Percentiles rank a stretch among this genome's conserved stretches.
phyloP scores from a whole-genome alignment of 2,888 invertebrate genomes.

The Sisyra terminalis region DNA sequence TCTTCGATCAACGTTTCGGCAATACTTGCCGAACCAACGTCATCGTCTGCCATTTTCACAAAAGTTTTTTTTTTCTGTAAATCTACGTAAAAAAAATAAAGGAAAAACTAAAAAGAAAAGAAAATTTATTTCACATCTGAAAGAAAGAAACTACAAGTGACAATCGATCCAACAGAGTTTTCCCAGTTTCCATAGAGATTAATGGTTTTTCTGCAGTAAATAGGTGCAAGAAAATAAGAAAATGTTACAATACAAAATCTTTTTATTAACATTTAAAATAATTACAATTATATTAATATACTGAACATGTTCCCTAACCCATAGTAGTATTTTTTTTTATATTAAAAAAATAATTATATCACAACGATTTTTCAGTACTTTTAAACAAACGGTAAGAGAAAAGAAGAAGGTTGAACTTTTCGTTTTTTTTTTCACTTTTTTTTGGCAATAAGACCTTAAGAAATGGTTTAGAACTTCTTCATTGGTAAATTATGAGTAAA shows the following conservation, averaged over 20 bases:
- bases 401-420: slow-evolving; percentile 7
- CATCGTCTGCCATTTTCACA: background rate
- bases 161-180: no score
- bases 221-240: no score
- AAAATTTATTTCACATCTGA: slow-evolving; percentile 1
- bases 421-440: background rate
- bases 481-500: no score
- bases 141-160: background rate
- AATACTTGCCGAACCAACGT: background rate
- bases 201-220: no score
- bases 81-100: background rate
- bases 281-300: slow-evolving; percentile 4
- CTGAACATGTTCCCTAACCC: slow-evolving; percentile 7
- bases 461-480: no score
- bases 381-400: slow-evolving; percentile 15
- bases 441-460: no score
- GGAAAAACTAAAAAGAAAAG: background rate
- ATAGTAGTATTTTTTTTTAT: slow-evolving; percentile 1
- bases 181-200: no score
- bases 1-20: background rate
- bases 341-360: slow-evolving; percentile 17
- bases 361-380: slow-evolving; percentile 29
- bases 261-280: slow-evolving; percentile 5
- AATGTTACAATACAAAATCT: slow-evolving; percentile 1
- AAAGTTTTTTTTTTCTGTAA: background rate